phyloP scores from a whole-genome alignment of 2,113 vertebrate species.

The Enhydra lutris region DNA sequence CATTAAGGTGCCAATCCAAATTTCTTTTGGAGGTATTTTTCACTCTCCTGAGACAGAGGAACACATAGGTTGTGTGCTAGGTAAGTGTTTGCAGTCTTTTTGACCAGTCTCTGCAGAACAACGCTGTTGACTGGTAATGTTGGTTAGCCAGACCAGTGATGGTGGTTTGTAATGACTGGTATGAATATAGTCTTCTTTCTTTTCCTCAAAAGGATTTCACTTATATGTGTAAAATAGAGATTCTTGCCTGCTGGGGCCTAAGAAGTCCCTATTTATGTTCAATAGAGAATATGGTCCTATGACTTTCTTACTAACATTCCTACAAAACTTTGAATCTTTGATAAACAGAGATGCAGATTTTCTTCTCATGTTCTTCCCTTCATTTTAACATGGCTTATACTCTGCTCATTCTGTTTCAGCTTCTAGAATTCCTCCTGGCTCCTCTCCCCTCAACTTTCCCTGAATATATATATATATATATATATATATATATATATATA shows the following conservation, averaged over 20 bases:
- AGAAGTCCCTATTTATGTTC: neutral
- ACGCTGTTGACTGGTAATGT: neutral
- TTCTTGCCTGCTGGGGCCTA: neutral
- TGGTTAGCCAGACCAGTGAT: neutral
- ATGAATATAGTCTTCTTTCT: neutral
- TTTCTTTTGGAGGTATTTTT: neutral
- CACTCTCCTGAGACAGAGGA: neutral
- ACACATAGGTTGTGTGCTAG: too few species aligned
- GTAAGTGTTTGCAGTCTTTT: neutral
- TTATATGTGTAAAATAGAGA: neutral
- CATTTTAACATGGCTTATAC: neutral
- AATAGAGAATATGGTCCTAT: neutral
- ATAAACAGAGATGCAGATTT: neutral
- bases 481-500: neutral
- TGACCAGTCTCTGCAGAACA: neutral
- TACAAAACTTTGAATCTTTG: neutral
- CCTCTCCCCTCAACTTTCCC: neutral
- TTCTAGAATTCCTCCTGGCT: neutral
- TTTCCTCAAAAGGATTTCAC: neutral
- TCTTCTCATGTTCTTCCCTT: neutral
- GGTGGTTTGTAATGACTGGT: neutral
- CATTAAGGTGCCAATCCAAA: neutral
- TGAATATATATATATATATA: neutral
- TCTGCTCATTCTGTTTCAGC: neutral
- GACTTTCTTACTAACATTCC: neutral